phyloP scores from a whole-genome alignment of 2,113 vertebrate species.

The Eclectus roratus region DNA sequence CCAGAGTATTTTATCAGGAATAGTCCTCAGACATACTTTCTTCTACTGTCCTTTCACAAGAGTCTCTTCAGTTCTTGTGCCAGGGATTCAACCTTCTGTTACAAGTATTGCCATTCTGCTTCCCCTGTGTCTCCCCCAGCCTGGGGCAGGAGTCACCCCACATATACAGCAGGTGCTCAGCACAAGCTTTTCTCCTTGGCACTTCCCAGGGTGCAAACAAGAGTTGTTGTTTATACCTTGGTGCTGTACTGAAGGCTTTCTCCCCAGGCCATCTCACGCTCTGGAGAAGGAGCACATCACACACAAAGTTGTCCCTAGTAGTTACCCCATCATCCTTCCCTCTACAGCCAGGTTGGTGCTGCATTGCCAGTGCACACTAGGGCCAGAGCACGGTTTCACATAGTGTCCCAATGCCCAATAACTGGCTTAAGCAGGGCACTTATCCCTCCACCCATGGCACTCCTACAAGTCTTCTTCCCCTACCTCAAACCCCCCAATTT shows the following conservation, averaged over 20 bases:
- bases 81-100: not conserved
- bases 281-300: not conserved
- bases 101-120: not conserved
- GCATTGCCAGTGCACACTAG: not conserved
- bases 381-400: not conserved
- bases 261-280: not conserved
- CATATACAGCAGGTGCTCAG: not conserved
- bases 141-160: not conserved
- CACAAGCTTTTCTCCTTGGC: not conserved
- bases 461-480: not conserved
- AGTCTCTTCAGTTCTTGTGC: not conserved
- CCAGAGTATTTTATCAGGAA: not conserved
- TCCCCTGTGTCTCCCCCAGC: not conserved
- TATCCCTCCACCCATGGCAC: not conserved
- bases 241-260: not conserved
- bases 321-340: not conserved
- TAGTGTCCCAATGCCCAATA: not conserved
- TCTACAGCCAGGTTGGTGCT: not conserved
- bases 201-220: not conserved
- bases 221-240: not conserved
- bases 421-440: not conserved
- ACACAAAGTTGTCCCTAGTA: not conserved
- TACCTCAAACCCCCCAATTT: not conserved
- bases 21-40: not conserved
- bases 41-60: not conserved